Evolutionary conservation across 2,113 vertebrate genomes (phyloP).

Genomic region (Megalops atlanticus): DNA sequence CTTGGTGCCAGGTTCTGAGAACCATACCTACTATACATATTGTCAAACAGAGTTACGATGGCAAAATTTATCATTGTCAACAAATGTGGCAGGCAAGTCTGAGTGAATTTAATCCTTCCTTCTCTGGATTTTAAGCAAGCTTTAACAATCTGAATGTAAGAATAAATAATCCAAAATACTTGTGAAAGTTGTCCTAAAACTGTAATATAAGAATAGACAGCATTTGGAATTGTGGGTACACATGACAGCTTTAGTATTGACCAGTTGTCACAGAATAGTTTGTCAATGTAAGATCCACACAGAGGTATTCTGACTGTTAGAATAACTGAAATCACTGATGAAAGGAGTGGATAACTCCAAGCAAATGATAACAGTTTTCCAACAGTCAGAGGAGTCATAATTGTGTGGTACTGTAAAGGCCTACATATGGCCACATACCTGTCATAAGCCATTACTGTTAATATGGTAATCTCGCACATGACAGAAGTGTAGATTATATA

Average conservation of each 20-base stretch:
- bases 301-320: constrained; percentile 29
- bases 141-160: background rate
- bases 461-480: background rate
- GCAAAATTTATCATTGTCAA: background rate
- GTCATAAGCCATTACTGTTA: constrained; percentile 25
- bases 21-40: background rate
- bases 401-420: constrained; percentile 62
- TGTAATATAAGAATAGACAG: constrained; percentile 44
- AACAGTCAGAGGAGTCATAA: constrained; percentile 53
- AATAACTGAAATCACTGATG: background rate
- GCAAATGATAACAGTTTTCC: constrained; percentile 45
- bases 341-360: constrained; percentile 49
- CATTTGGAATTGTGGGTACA: constrained; percentile 38
- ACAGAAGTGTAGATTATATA: constrained; percentile 13
- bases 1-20: background rate
- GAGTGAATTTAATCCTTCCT: background rate
- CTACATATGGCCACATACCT: constrained; percentile 64
- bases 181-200: constrained; percentile 29
- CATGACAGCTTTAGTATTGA: constrained; percentile 26
- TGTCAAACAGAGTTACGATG: background rate
- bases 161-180: background rate
- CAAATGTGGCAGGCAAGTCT: background rate
- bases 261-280: constrained; percentile 35
- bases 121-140: background rate
- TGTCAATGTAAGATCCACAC: constrained; percentile 40